phyloP scores from a whole-genome alignment of 2,888 invertebrate genomes.

The Ennomos fuscantarius region DNA sequence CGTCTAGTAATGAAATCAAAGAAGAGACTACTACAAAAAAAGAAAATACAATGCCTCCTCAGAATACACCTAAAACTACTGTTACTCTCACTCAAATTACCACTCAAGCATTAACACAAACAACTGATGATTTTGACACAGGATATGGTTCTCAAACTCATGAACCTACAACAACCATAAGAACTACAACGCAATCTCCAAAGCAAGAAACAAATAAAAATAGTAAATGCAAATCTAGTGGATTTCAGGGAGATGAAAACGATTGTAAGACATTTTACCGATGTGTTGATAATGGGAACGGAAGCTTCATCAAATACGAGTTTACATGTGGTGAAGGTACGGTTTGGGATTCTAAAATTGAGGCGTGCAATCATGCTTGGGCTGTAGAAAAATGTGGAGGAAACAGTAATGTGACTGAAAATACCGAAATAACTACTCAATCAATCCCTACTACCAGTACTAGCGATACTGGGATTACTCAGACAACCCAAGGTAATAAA shows the following conservation, averaged over 20 bases:
- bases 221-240: constrained; percentile 69
- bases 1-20: constrained; percentile 26
- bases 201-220: constrained; percentile 24
- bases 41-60: constrained; percentile 30
- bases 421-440: constrained; percentile 38
- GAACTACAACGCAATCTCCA: constrained; percentile 17
- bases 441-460: constrained; percentile 13
- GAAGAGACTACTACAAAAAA: constrained; percentile 36
- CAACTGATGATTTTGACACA: constrained; percentile 43
- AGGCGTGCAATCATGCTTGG: constrained; percentile 85
- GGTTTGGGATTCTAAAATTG: constrained; percentile 83
- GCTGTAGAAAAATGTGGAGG: constrained; percentile 61
- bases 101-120: constrained; percentile 31
- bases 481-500: constrained; percentile 23
- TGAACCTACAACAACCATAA: constrained; percentile 35
- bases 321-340: constrained; percentile 86
- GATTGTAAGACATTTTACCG: constrained; percentile 89
- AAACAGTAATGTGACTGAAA: constrained; percentile 30
- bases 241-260: constrained; percentile 82
- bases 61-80: constrained; percentile 30
- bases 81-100: constrained; percentile 38
- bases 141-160: constrained; percentile 47
- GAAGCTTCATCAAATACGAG: constrained; percentile 76
- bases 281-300: constrained; percentile 82
- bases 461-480: constrained; percentile 12